Evolutionary conservation across 1,140 invertebrate genomes (phyloP).

Genomic region (Pomacea maculata): DNA sequence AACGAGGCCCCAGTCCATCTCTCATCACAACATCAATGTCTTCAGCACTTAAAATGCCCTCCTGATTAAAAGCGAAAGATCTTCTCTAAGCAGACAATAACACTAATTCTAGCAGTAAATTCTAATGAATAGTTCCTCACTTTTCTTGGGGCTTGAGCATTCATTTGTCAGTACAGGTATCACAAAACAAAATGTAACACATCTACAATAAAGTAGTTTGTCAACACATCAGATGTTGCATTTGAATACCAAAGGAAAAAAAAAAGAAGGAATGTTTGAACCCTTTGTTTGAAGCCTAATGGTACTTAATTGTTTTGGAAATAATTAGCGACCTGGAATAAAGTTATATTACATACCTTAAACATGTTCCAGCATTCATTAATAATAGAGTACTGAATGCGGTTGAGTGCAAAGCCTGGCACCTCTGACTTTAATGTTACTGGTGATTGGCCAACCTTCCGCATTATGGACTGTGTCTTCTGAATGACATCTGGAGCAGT

Average conservation of each 20-base stretch:
- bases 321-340: no score
- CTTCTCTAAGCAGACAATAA: no score
- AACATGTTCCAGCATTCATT: conserved; percentile 93
- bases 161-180: no score
- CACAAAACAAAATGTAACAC: no score
- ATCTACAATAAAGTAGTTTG: no score
- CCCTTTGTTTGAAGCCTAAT: no score
- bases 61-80: conserved; percentile 27
- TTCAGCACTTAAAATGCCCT: conserved; percentile 81
- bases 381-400: conserved; percentile 95
- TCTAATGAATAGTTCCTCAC: no score
- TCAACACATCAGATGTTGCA: background rate
- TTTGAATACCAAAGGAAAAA: background rate
- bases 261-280: background rate
- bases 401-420: conserved; percentile 91
- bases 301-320: no score
- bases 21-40: conserved; percentile 95
- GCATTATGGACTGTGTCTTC: conserved; percentile 80
- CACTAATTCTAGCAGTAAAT: no score
- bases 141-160: no score
- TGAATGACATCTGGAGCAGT: conserved; percentile 74
- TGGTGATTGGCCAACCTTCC: conserved; percentile 89
- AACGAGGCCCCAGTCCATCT: conserved; percentile 92
- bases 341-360: conserved; percentile 48
- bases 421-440: conserved; percentile 86